Percentiles rank a stretch among this genome's conserved stretches.
Conservation (phyloP, 2,113 vertebrate genomes). For the Eonycteris spelaea region DNA sequence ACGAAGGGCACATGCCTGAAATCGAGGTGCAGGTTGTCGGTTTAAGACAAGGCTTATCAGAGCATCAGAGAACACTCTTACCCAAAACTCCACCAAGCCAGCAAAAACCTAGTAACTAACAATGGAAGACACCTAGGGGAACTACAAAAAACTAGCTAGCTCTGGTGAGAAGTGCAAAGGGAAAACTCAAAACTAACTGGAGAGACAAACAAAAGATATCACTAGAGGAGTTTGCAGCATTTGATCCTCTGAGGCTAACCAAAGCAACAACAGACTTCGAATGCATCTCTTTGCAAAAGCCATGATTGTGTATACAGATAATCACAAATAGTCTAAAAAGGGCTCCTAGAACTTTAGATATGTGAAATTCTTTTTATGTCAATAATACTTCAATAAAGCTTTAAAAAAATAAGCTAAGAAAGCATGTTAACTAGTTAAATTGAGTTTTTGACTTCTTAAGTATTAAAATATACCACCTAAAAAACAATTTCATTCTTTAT, state of each 20-base stretch:
- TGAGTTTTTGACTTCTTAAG: neutral
- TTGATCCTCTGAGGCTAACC: neutral
- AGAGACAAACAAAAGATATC: neutral
- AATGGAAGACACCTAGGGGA: neutral
- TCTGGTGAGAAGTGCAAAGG: neutral
- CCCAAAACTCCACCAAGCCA: neutral
- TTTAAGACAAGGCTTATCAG: neutral
- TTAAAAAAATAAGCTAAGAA: neutral
- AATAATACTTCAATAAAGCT: neutral
- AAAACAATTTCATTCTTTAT: neutral
- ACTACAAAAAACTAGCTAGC: neutral
- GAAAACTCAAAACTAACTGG: neutral
- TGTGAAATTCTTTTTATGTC: neutral
- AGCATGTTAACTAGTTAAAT: neutral
- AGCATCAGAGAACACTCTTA: neutral
- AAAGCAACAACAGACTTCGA: neutral
- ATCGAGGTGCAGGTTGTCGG: neutral
- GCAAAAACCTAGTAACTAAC: neutral
- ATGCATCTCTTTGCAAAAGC: neutral
- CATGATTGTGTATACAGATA: neutral
- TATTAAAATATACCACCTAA: neutral
- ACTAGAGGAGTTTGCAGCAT: neutral
- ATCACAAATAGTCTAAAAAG: neutral
- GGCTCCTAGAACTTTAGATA: neutral
- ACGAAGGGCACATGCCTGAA: neutral